Percentiles rank a stretch among this genome's conserved stretches.
These are phyloP conservation scores for Pipistrellus nathusii DNA, from an alignment of 2,797 vertebrate species.

Conservation along the genomic window DNA sequence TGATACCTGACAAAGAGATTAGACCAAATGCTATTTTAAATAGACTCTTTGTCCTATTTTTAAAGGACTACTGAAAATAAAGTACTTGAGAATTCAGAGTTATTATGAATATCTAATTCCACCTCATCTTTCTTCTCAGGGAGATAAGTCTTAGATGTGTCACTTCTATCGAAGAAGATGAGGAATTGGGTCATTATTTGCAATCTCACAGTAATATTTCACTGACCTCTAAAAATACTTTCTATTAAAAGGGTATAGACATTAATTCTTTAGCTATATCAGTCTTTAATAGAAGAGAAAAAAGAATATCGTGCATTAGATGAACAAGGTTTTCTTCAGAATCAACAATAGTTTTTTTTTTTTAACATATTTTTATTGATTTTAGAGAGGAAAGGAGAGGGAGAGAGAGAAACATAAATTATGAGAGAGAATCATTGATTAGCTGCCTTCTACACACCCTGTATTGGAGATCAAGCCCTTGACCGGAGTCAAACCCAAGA, in stretches of 20 bases:
- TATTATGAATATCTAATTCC: conserved; percentile 63
- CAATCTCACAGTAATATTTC: conserved; percentile 66
- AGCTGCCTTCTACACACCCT: too few species aligned
- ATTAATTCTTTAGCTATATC: conserved; percentile 41
- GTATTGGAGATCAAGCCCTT: too few species aligned
- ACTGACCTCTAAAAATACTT: conserved; percentile 63
- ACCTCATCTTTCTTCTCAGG: conserved; percentile 48
- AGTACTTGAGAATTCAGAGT: conserved; percentile 57
- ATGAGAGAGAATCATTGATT: too few species aligned
- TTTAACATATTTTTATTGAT: too few species aligned
- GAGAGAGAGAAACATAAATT: too few species aligned
- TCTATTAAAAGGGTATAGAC: conserved; percentile 61
- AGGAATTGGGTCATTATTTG: conserved; percentile 61
- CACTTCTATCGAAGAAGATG: conserved; percentile 34
- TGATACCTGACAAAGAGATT: not conserved
- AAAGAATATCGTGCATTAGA: not conserved
- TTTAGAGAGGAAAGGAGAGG: too few species aligned
- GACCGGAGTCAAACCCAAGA: too few species aligned
- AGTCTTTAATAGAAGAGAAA: conserved; percentile 5
- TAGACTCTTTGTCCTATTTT: conserved; percentile 47
- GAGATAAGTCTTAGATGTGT: conserved; percentile 45
- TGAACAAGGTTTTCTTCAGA: not conserved
- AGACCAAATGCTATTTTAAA: conserved; percentile 9
- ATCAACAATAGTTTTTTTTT: not conserved
- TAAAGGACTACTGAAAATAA: conserved; percentile 51